These are phyloP conservation scores for Corythaeola cristata DNA, from an alignment of 2,113 vertebrate species.

Conservation along the genomic window DNA sequence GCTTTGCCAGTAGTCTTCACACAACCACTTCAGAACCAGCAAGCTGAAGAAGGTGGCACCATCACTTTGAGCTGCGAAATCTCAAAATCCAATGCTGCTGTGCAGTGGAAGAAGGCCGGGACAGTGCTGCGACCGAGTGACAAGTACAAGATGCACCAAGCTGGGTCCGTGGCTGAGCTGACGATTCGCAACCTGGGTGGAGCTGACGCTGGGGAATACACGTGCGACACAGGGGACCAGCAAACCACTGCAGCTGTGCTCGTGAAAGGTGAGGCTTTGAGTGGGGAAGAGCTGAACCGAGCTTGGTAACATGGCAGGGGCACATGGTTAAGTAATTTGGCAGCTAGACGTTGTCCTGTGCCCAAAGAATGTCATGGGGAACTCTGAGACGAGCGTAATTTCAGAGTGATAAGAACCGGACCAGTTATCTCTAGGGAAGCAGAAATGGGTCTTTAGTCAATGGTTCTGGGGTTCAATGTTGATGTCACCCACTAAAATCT, in stretches of 20 bases:
- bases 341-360: background rate
- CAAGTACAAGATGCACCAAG: constrained; percentile 75
- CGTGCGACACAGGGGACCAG: constrained; percentile 81
- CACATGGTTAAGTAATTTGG: accelerated
- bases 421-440: background rate
- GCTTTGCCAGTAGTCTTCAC: constrained; percentile 64
- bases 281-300: background rate
- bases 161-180: constrained; percentile 76
- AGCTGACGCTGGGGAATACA: constrained; percentile 84
- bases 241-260: constrained; percentile 79
- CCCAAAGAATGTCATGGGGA: background rate
- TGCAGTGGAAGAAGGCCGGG: constrained; percentile 85
- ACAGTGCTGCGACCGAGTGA: constrained; percentile 51
- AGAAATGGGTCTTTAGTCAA: background rate
- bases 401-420: background rate
- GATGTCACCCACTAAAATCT: background rate
- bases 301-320: accelerated
- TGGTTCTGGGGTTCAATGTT: background rate
- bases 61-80: constrained; percentile 80
- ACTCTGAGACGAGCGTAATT: background rate
- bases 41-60: constrained; percentile 79
- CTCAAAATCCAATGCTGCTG: background rate
- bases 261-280: constrained; percentile 76
- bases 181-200: constrained; percentile 69
- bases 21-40: constrained; percentile 75